phyloP scores from a whole-genome alignment of 2,113 vertebrate species.

The Manacus vitellinus region DNA sequence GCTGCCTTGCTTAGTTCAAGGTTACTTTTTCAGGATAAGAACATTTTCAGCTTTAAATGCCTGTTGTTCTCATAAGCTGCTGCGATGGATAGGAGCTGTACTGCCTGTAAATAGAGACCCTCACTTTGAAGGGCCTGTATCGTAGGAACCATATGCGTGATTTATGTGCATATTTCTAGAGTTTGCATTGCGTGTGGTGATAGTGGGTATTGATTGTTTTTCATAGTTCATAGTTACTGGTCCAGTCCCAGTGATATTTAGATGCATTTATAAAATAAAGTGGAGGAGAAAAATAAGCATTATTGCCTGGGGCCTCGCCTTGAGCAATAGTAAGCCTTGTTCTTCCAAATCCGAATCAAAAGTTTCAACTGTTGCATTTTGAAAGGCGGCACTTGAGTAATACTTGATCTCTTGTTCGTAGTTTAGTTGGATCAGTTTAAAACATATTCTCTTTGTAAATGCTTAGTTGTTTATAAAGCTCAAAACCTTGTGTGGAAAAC shows the following conservation, averaged over 20 bases:
- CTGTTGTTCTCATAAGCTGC: background rate
- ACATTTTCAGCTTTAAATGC: background rate
- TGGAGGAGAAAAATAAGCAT: background rate
- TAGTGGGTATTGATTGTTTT: background rate
- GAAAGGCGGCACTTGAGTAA: background rate
- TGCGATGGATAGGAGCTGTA: background rate
- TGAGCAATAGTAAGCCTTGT: background rate
- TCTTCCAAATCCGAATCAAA: background rate
- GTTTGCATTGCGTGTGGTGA: background rate
- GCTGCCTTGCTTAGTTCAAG: background rate
- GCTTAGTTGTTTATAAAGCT: background rate
- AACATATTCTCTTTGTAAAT: background rate
- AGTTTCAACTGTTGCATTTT: background rate
- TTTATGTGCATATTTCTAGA: background rate
- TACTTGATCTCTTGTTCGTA: background rate
- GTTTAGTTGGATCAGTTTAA: background rate
- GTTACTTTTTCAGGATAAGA: background rate
- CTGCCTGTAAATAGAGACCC: background rate
- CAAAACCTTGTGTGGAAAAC: background rate
- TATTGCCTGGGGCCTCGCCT: background rate
- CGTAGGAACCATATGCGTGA: background rate
- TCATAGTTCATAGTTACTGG: background rate
- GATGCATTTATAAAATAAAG: background rate
- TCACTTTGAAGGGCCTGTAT: background rate
- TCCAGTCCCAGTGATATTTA: background rate